A percentile compares a stretch with the other conserved stretches of the same genome.
These are phyloP conservation scores for Alcedo quadribrachys DNA, from an alignment of 2,797 vertebrate genomes.

Conservation along the genomic window DNA sequence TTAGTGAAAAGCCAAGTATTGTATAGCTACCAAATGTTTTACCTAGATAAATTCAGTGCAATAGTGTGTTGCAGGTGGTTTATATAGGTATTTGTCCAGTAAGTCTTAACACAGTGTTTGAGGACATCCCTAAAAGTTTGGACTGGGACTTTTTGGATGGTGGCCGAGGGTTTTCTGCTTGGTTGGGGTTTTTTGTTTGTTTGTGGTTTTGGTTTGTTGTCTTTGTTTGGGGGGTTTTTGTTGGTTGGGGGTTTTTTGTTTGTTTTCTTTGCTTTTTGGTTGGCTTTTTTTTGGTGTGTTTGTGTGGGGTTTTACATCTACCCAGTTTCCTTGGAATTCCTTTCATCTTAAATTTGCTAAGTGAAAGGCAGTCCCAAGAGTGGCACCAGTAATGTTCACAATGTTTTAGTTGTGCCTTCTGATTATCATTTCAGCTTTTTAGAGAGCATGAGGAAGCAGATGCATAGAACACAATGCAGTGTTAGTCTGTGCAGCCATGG, in stretches of 20 bases:
- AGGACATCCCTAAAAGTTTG: background rate
- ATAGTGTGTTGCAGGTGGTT: background rate
- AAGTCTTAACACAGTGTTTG: background rate
- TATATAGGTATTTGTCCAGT: background rate
- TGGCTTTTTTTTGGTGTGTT: too few relatives aligned
- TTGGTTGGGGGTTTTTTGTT: too few relatives aligned
- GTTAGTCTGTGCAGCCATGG: background rate
- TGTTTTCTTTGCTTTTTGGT: too few relatives aligned
- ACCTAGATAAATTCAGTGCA: background rate
- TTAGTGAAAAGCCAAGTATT: background rate
- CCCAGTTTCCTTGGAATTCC: background rate
- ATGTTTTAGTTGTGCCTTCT: background rate
- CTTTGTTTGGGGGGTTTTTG: too few relatives aligned
- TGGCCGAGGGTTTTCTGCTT: background rate
- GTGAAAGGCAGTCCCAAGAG: background rate
- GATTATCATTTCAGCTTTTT: background rate
- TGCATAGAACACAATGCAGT: background rate
- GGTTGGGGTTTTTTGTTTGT: too few relatives aligned
- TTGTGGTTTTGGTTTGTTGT: too few relatives aligned
- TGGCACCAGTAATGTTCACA: background rate
- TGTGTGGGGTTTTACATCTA: too few relatives aligned
- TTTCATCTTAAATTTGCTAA: background rate
- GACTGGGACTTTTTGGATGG: background rate
- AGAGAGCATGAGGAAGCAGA: background rate
- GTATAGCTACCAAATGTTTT: background rate